Evolutionary conservation across 2,113 vertebrate genomes (phyloP).

Genomic region (Plestiodon gilberti): DNA sequence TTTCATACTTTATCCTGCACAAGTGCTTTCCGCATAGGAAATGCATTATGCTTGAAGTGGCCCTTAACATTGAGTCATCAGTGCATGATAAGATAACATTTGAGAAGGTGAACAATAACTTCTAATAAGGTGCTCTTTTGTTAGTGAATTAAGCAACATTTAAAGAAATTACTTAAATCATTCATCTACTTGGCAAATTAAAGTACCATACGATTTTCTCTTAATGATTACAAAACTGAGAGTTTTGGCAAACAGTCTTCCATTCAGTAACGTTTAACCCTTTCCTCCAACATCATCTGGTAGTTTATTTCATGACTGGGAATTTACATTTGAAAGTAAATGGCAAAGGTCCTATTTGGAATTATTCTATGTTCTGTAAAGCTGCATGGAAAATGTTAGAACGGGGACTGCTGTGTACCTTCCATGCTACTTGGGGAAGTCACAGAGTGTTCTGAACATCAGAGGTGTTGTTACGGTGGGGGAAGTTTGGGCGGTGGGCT

Average conservation of each 20-base stretch:
- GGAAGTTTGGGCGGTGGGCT: no score
- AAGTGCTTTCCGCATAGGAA: neutral
- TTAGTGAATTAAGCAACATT: constrained; percentile 52
- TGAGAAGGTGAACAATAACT: constrained; percentile 34
- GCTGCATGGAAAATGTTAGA: neutral
- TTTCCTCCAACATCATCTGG: neutral
- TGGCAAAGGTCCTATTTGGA: neutral
- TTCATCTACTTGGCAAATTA: constrained; percentile 58
- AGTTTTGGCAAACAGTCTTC: constrained; percentile 36
- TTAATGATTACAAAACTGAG: constrained; percentile 40
- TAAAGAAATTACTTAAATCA: constrained; percentile 48
- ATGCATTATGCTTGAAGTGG: neutral
- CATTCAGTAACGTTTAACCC: constrained; percentile 26
- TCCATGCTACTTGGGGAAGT: neutral
- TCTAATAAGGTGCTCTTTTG: constrained; percentile 37
- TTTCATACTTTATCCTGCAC: neutral
- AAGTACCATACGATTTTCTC: constrained; percentile 50
- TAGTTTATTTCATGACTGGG: constrained; percentile 11
- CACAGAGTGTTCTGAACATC: neutral
- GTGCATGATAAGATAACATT: constrained; percentile 20
- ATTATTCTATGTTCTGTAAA: neutral
- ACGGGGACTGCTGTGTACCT: neutral
- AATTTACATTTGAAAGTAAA: constrained; percentile 24
- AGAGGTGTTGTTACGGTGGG: no score
- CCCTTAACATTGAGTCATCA: constrained; percentile 3